Percentiles rank a stretch among this genome's conserved stretches.
Conservation (phyloP, 2,888 invertebrate genomes). For the Leptogaster cylindrica region DNA sequence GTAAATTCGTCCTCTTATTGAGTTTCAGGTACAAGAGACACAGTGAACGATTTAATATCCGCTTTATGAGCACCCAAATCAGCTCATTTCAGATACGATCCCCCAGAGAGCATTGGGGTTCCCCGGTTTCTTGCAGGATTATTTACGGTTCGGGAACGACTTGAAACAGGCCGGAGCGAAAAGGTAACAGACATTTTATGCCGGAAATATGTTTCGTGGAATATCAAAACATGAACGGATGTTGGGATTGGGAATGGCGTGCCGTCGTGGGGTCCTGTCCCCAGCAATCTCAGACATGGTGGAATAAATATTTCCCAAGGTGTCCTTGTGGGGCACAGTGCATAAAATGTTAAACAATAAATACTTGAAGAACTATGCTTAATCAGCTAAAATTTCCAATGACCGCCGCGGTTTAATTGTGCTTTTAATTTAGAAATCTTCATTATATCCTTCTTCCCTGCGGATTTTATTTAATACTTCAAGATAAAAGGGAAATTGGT, state of each 20-base stretch:
- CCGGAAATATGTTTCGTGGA: slow-evolving; percentile 1
- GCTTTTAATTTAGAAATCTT: background rate
- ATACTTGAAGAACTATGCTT: background rate
- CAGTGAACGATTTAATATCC: slow-evolving; percentile 8
- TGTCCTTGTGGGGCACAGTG: background rate
- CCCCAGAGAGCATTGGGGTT: background rate
- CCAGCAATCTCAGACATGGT: background rate
- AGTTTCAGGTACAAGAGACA: slow-evolving; percentile 6
- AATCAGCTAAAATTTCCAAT: background rate
- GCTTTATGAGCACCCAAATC: slow-evolving; percentile 18
- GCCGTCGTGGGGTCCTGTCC: background rate
- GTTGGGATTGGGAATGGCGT: background rate
- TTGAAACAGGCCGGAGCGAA: background rate
- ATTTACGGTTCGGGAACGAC: background rate
- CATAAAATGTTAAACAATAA: too few species aligned
- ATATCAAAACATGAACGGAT: background rate
- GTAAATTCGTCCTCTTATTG: slow-evolving; percentile 11
- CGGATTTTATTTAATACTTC: background rate
- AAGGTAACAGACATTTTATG: background rate
- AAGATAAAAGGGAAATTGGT: slow-evolving; percentile 3
- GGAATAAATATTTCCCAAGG: background rate
- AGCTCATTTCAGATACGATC: background rate
- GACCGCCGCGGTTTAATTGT: background rate
- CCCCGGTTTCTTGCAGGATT: background rate
- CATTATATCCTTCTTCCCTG: background rate